These are phyloP conservation scores for Lethocerus indicus DNA, from an alignment of 1,140 invertebrate genomes.

Conservation along the genomic window DNA sequence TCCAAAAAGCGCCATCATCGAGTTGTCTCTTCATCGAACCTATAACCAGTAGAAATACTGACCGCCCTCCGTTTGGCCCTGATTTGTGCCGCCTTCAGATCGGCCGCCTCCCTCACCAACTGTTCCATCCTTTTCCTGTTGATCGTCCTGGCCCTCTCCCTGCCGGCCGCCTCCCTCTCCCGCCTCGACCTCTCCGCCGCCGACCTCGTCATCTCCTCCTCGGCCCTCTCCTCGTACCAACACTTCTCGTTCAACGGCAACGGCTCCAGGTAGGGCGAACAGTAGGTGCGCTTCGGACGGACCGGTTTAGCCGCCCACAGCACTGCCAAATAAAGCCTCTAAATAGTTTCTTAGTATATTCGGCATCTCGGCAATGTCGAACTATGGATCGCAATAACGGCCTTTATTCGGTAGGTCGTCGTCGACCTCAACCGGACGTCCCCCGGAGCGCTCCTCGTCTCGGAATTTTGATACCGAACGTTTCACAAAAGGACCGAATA, in stretches of 20 bases:
- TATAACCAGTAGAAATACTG: too few species aligned
- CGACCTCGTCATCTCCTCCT: slow-evolving; percentile 5
- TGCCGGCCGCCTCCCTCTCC: not conserved
- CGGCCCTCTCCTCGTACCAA: slow-evolving; percentile 11
- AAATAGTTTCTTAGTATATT: not conserved
- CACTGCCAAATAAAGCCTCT: not conserved
- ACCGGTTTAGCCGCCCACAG: slow-evolving; percentile 6
- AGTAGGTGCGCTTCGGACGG: not conserved
- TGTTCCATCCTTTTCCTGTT: not conserved
- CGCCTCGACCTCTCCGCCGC: not conserved
- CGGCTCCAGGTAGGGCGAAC: slow-evolving; percentile 10
- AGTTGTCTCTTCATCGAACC: too few species aligned
- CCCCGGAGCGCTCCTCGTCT: too few species aligned
- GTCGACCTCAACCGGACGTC: too few species aligned
- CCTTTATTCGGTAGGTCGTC: too few species aligned
- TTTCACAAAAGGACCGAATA: too few species aligned
- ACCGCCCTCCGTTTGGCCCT: too few species aligned
- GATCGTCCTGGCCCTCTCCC: not conserved
- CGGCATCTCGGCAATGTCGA: not conserved
- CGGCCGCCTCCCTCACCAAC: not conserved
- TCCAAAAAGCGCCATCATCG: too few species aligned
- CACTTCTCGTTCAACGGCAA: slow-evolving; percentile 8
- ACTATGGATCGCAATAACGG: not conserved
- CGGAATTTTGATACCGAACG: too few species aligned
- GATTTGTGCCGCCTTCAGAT: too few species aligned